Base-by-base conservation (phyloP, 2,113 vertebrate species). In the Pseudorhombus dupliciocellatus region DNA sequence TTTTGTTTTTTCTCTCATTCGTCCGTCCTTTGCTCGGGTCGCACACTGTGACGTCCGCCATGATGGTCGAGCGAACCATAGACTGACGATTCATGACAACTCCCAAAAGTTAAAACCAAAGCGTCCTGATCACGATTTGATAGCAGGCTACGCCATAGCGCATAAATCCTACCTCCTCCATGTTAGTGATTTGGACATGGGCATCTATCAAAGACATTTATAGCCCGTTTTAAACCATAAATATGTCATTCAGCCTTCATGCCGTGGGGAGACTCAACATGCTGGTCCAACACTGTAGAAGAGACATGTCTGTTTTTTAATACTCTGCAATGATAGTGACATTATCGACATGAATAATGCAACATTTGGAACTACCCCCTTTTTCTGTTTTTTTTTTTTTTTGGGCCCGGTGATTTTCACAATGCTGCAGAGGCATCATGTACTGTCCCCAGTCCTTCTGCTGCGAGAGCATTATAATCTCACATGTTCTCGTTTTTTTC, bases 311-410 rank as follows among this genome's bases (percentile, higher is more conserved):
- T 72, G 26, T 34, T 73, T 70, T 73, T 81, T 75, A 52, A 64
- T 75, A 73, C 84, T 80, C 84, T 79, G 80, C 84, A 74, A 81
- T 84, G 86, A 88, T 87, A 90, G 88, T 90, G 85, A 87, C 82
- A 86, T 87, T 84, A 89, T 86, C 30, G 24, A 64, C 70, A 88
- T 91, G 87, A 91, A 90, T 92, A 90, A 93, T 92, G 78, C 82
- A 91, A 25, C 34, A 61, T 75, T 57, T 75, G 68, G 66, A 42
- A 21, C 44, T 30, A 80, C 59, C 64, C 78, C 48, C 51, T 62
- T 66, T 73, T 3, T 9, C 12, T 24, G 7, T 26, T 0, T 24
- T 56, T 56, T 31, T 37, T 63, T 66, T 70, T 66, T 50, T 50
- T 21, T 60, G 58, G 79, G 46, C 54, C 46, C 57, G 37, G 75